phyloP scores from a whole-genome alignment of 2,113 vertebrate species.

The Salvator merianae region DNA sequence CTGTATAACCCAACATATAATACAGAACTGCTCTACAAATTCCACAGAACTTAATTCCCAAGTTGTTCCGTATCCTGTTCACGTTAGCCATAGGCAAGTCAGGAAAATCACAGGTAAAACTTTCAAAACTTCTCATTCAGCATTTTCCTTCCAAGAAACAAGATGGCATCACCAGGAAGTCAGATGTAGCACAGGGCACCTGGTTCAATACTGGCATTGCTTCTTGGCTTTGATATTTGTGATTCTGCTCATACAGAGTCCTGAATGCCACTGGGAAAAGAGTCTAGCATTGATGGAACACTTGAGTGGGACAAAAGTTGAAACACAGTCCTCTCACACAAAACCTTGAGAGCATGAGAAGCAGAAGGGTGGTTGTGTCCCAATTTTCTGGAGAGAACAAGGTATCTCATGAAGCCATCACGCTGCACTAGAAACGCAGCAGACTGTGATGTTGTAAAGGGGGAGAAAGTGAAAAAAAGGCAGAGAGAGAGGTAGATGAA shows the following conservation, averaged over 20 bases:
- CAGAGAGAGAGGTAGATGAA: slow-evolving; percentile 29
- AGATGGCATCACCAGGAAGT: background rate
- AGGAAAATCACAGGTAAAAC: background rate
- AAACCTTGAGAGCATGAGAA: background rate
- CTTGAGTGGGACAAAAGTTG: background rate
- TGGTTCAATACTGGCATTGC: background rate
- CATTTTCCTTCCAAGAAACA: background rate
- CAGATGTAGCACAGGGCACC: background rate
- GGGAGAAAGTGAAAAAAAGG: background rate
- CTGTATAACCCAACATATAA: background rate
- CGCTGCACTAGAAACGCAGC: background rate
- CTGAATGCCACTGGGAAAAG: background rate
- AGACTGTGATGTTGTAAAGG: background rate
- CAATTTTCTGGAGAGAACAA: background rate
- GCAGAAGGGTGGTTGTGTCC: background rate
- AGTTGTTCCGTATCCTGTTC: background rate
- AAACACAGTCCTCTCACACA: background rate
- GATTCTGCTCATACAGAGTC: background rate
- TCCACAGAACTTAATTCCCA: background rate
- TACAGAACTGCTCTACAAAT: background rate
- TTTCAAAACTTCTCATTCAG: background rate
- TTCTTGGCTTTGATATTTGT: background rate
- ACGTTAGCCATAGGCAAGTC: background rate
- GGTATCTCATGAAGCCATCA: background rate
- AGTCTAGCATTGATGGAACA: background rate